Conservation (phyloP, 2,888 invertebrate genomes). For the Tanytarsus gracilentus region DNA sequence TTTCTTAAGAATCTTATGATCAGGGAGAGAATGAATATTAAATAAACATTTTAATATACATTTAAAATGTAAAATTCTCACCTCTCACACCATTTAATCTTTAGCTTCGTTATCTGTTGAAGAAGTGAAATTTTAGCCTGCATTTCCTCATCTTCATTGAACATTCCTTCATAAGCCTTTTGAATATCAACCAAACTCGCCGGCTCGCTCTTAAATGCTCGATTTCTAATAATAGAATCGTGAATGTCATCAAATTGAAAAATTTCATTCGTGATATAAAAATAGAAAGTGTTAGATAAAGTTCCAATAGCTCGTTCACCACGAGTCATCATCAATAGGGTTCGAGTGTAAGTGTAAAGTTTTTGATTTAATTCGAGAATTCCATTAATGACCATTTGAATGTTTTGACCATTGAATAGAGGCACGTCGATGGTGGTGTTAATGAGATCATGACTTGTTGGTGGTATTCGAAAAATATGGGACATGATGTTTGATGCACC, state of each 20-base stretch:
- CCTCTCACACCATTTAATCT: neutral
- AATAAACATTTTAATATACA: neutral
- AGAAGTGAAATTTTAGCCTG: neutral
- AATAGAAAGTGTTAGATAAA: neutral
- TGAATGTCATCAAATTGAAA: neutral
- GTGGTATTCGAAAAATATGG: too few relatives aligned
- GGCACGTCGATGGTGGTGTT: neutral
- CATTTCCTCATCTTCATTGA: neutral
- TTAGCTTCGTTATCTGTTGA: neutral
- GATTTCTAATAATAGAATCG: neutral
- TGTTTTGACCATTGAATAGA: neutral
- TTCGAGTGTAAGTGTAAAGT: neutral
- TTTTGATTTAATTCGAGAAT: neutral
- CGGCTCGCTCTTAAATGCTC: neutral
- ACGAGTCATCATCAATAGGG: neutral
- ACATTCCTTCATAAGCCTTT: neutral
- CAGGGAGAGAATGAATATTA: neutral
- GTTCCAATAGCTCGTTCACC: neutral
- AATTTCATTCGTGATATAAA: neutral
- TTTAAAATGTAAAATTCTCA: neutral
- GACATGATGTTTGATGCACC: too few relatives aligned
- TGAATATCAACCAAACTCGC: neutral
- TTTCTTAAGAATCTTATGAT: slow-evolving; percentile 6
- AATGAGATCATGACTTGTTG: neutral
- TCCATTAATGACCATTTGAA: neutral